Conservation (phyloP, 2,113 vertebrate genomes). For the Callocephalon fimbriatum region DNA sequence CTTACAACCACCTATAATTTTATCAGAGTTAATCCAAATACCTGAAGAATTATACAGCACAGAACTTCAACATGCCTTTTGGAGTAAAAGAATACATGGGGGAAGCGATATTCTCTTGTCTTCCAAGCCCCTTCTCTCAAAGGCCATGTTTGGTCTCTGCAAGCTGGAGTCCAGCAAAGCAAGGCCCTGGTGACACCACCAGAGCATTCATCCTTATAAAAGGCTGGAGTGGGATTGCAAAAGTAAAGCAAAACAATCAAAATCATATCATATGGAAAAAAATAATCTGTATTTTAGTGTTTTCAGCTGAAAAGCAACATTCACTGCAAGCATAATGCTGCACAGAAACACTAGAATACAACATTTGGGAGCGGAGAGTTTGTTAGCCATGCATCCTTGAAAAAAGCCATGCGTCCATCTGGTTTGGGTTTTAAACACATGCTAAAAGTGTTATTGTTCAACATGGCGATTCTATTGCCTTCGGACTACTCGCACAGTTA, state of each 20-base stretch:
- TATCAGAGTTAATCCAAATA: slow-evolving; percentile 74
- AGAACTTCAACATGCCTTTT: background rate
- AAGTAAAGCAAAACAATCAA: background rate
- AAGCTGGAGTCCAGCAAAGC: background rate
- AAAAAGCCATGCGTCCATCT: background rate
- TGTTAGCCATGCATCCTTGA: background rate
- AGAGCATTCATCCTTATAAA: background rate
- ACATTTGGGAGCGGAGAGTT: background rate
- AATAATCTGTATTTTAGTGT: background rate
- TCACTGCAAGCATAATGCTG: background rate
- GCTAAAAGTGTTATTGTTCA: background rate
- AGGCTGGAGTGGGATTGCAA: background rate
- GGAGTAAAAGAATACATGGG: background rate
- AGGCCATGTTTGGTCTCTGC: background rate
- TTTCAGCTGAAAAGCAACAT: background rate
- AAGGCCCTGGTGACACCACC: background rate
- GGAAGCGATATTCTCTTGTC: background rate
- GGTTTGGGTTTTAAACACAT: background rate
- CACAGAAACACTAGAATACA: background rate
- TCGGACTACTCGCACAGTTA: background rate
- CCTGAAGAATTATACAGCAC: slow-evolving; percentile 60
- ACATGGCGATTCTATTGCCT: background rate
- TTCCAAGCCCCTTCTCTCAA: background rate
- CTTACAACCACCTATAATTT: slow-evolving; percentile 75
- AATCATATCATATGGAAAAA: background rate